These are phyloP conservation scores for Pelobates cultripes DNA, from an alignment of 2,797 vertebrate species.

Conservation along the genomic window DNA sequence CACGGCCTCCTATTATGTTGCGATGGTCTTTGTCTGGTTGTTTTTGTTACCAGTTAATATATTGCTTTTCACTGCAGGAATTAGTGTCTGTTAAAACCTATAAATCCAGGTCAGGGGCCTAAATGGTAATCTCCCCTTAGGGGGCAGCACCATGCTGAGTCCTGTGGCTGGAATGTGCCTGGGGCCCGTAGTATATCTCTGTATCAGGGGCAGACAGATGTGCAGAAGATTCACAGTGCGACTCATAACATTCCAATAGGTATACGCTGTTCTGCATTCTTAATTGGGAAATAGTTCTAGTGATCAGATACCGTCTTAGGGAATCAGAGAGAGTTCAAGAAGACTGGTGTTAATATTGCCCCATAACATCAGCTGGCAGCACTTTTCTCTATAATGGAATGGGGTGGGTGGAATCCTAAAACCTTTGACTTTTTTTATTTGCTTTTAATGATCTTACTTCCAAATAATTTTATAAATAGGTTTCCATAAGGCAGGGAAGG, in stretches of 20 bases:
- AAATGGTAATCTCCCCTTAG: constrained; percentile 18
- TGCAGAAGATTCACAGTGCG: not conserved
- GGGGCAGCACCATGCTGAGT: constrained; percentile 17
- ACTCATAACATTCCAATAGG: not conserved
- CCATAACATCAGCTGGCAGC: too few relatives aligned
- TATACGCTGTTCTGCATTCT: too few relatives aligned
- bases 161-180: constrained; percentile 29
- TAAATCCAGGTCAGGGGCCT: constrained; percentile 12
- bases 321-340: too few relatives aligned
- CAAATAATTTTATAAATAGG: too few relatives aligned
- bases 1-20: not conserved
- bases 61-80: not conserved
- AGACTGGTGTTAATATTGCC: too few relatives aligned
- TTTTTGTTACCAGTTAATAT: not conserved
- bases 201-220: not conserved
- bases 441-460: too few relatives aligned
- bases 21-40: not conserved
- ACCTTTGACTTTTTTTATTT: too few relatives aligned
- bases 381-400: too few relatives aligned
- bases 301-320: too few relatives aligned
- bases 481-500: too few relatives aligned
- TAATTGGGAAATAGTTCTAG: too few relatives aligned
- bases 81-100: constrained; percentile 8
- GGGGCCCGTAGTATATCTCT: not conserved
- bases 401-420: too few relatives aligned